phyloP scores from a whole-genome alignment of 2,797 vertebrate genomes.

The Labroides dimidiatus region DNA sequence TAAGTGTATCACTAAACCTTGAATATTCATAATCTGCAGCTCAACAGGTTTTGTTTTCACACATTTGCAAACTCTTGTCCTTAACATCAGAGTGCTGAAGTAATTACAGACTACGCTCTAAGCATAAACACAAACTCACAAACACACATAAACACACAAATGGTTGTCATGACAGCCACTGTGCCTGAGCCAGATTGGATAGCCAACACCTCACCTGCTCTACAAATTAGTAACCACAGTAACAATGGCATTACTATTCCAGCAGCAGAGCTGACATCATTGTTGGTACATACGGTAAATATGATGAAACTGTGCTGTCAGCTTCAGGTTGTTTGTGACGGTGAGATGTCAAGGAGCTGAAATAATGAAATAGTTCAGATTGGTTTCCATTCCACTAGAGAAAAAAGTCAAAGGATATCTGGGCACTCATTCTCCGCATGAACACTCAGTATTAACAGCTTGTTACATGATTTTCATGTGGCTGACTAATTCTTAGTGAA shows the following conservation, averaged over 20 bases:
- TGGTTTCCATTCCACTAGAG: conserved; percentile 2
- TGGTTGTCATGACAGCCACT: conserved; percentile 80
- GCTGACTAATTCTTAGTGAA: conserved; percentile 26
- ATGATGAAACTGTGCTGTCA: neutral
- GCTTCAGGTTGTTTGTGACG: neutral
- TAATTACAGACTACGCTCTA: conserved; percentile 52
- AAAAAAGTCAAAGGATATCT: conserved; percentile 20
- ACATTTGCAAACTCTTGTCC: conserved; percentile 21
- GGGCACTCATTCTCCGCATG: neutral
- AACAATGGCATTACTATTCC: conserved; percentile 73
- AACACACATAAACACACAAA: conserved; percentile 55
- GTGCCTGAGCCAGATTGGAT: conserved; percentile 51
- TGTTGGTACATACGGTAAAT: conserved; percentile 16
- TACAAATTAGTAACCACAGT: conserved; percentile 71
- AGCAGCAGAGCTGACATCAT: conserved; percentile 32
- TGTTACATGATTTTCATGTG: conserved; percentile 28
- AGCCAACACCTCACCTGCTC: conserved; percentile 63
- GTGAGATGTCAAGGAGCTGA: neutral
- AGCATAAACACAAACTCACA: conserved; percentile 26
- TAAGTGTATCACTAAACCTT: conserved; percentile 26
- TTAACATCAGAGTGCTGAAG: conserved; percentile 15
- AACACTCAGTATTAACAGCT: neutral
- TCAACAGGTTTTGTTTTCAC: conserved; percentile 14
- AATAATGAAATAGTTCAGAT: neutral
- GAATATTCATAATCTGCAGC: conserved; percentile 20